Base-by-base conservation (phyloP, 2,797 vertebrate genomes). In the Malurus splendens region DNA sequence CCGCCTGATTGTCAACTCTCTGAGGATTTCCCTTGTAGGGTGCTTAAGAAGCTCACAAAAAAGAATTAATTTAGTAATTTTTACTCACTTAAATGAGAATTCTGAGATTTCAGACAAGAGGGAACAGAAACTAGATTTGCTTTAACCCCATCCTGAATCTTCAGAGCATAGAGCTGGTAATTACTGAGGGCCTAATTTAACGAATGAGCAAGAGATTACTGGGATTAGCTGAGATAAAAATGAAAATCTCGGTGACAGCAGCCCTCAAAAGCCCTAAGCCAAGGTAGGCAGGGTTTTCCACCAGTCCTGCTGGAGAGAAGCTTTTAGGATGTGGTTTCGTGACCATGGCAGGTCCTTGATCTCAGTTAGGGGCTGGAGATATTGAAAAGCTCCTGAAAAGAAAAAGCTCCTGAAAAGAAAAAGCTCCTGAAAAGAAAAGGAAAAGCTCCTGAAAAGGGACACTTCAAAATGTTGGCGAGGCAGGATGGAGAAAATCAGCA, bases 251-350 rank as follows among this genome's bases (percentile, higher is more conserved):
- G 30, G 36, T 55, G 54, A 50, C 42, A 57, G 42, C 60, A 65
- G 30, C 0, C 0, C 18, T 64, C 38, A 36, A 44, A 89, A 23
- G 30, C 42, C 42, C 16, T 7, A 6, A 71, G 14, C 15, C 30
- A 52, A 33, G 7, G 2, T 38, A 18, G 50, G 50, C 25, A 51
- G 23, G 23, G 23, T 56, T 77, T 48, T 48, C 5, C 20, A 33
- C 15, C 52, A 28, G 45, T 41, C 33, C 36, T 65, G 25, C 32
- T 38, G 41, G 8, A 33, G 23, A n/a, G 41, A 17, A 82, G 14
- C 7, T 38, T 54, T 23, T 20, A 61, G 68, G 32, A 27, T 0
- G 2, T 67, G 33, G 1, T 47, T 44, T 32, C n/a, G 3, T 5
- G 14, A 6, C 14, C 41, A 2, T 6, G 62, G 51, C 42, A 54